Evolutionary conservation across 37 sponge, comb jelly and placozoan species (phyloP), one percentile per base, ranked within the genome.

Genomic region (Theonella swinhoei): DNA sequence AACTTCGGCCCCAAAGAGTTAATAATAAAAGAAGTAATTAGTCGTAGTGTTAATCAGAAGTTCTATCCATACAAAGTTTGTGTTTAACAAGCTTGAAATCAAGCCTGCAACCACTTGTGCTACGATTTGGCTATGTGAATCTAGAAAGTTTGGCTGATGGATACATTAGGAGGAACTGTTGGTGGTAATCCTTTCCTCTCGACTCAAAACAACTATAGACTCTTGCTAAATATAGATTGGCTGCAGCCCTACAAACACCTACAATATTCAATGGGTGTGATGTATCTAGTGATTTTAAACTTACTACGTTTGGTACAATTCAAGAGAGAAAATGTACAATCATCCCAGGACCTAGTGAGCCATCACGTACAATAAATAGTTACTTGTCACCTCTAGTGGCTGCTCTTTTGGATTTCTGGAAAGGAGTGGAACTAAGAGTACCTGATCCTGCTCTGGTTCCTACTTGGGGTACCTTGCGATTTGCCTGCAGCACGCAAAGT

Each of bases 401-500:
- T 47, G 81, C 67, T 30, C 70, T 80, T 23, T n/a, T 34, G 4
- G 60, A 66, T 8, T 68, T 80, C 19, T 80, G 81, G 81, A 37
- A 42, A 42, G 81, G 81, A 4, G 38, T 80, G 1, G 35, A 37
- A 31, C 35, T 80, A 23, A 40, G 68, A 67, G 54, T 1, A 0
- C 17, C 81, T 41, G 54, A 28, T 35, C 59, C 28, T 28, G 17
- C 32, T 69, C n/a, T 82, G 59, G 39, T 73, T 31, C 35, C 33
- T 82, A n/a, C 72, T 82, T 39, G 70, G 83, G n/a, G 67, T 67
- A 3, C 20, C 83, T 24, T 82, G 83, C 72, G 83, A 82, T 23
- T n/a, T 54, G 2, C 83, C 83, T 62, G 83, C 83, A 23, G 83
- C 59, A 62, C 35, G 83, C 28, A 82, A 82, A 62, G 1, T 73